These are phyloP conservation scores for Polyodon spathula DNA, from an alignment of 2,113 vertebrate genomes.

Conservation along the genomic window DNA sequence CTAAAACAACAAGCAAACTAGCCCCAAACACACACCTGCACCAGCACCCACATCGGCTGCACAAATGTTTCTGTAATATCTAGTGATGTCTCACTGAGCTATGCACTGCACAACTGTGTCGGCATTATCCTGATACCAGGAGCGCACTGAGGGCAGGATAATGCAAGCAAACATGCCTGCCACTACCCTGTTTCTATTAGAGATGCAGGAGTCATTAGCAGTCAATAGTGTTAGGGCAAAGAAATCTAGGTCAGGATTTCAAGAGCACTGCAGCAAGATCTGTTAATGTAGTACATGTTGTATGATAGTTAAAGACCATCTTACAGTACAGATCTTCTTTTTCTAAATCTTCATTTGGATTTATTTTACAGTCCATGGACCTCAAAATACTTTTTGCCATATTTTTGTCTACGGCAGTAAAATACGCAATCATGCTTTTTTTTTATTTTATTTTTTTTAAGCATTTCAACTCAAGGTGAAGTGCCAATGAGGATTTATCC, in stretches of 20 bases:
- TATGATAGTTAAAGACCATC: background rate
- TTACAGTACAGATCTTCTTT: constrained; percentile 1
- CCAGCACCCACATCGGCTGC: background rate
- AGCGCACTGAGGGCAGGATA: constrained; percentile 3
- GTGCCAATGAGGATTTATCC: too few species aligned
- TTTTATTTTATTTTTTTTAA: too few species aligned
- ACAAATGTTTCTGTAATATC: constrained; percentile 3
- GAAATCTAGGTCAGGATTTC: constrained; percentile 21
- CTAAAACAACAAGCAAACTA: background rate
- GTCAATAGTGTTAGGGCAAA: constrained; percentile 20
- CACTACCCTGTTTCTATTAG: constrained; percentile 4
- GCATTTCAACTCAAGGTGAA: too few species aligned
- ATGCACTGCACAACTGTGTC: background rate
- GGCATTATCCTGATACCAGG: background rate
- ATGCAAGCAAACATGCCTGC: constrained; percentile 10
- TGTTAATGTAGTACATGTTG: background rate
- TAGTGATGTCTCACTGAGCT: background rate
- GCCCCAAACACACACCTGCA: background rate
- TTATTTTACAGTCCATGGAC: background rate
- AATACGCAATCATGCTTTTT: background rate
- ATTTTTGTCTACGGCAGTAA: background rate
- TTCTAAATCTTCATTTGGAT: background rate
- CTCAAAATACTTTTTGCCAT: background rate
- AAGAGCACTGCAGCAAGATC: constrained; percentile 15
- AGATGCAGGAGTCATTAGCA: constrained; percentile 13